phyloP scores from a whole-genome alignment of 2,113 vertebrate species.

The Psilopsiagon aurifrons region DNA sequence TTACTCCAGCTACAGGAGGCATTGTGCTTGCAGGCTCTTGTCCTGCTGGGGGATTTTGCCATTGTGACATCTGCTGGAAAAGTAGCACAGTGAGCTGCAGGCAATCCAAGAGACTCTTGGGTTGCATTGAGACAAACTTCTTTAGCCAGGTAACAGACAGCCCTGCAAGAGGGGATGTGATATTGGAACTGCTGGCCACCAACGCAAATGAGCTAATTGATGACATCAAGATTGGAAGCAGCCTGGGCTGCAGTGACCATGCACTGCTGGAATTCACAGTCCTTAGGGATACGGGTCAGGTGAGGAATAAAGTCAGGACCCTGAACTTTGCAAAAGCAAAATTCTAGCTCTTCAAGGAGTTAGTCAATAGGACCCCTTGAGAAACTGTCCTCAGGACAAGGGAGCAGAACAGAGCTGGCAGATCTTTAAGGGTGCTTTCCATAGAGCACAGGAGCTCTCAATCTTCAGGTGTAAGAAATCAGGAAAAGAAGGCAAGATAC shows the following conservation, averaged over 20 bases:
- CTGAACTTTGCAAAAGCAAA: background rate
- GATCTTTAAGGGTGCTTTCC: background rate
- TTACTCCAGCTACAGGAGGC: background rate
- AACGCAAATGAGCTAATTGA: background rate
- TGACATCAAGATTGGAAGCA: background rate
- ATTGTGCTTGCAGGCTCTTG: accelerated
- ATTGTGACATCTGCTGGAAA: background rate
- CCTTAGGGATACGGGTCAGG: background rate
- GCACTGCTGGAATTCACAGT: background rate
- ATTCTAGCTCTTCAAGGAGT: background rate
- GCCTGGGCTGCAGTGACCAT: background rate
- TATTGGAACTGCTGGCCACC: background rate
- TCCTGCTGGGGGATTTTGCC: background rate
- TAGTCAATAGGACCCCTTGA: background rate
- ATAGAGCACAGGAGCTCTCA: background rate
- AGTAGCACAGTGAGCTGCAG: background rate
- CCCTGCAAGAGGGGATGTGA: background rate
- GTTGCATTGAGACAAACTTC: background rate
- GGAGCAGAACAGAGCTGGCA: background rate
- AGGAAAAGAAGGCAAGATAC: background rate
- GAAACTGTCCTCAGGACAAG: background rate
- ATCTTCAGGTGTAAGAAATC: background rate
- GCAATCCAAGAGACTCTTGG: background rate
- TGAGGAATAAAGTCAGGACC: background rate
- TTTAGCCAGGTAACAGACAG: background rate